Conservation (phyloP, 2,113 vertebrate genomes). For the Thamnophis sirtalis region DNA sequence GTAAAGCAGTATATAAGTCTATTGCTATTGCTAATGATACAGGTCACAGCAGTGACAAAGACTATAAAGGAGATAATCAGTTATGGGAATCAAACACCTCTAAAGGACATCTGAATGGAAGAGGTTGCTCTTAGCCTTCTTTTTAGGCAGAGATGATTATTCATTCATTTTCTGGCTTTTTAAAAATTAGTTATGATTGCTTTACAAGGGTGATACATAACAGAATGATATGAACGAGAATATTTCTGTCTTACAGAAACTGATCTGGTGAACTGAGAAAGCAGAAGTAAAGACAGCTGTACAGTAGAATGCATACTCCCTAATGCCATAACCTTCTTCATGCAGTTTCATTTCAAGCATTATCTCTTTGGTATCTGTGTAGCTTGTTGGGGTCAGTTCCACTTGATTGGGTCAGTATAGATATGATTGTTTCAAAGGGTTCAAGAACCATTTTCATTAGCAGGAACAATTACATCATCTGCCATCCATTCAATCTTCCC, state of each 20-base stretch:
- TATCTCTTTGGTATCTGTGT: background rate
- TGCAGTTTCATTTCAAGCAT: background rate
- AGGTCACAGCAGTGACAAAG: background rate
- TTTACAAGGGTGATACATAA: background rate
- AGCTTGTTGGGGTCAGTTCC: background rate
- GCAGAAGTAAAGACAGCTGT: background rate
- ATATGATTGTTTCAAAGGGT: background rate
- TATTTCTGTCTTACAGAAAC: background rate
- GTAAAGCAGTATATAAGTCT: too few relatives aligned
- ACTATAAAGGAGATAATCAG: background rate
- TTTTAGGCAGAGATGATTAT: background rate
- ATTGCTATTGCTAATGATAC: background rate
- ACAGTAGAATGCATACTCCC: background rate
- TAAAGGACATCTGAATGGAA: background rate
- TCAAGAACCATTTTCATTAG: background rate
- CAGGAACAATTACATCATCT: background rate
- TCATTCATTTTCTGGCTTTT: background rate
- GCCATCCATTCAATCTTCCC: background rate
- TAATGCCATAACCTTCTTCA: background rate
- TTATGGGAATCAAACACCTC: background rate
- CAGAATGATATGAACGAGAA: background rate
- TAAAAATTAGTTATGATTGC: background rate
- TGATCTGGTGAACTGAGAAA: background rate
- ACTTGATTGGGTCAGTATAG: background rate
- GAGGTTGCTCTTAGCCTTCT: background rate